Base-by-base conservation (phyloP, 2,113 vertebrate genomes). In the Syngnathoides biaculeatus region DNA sequence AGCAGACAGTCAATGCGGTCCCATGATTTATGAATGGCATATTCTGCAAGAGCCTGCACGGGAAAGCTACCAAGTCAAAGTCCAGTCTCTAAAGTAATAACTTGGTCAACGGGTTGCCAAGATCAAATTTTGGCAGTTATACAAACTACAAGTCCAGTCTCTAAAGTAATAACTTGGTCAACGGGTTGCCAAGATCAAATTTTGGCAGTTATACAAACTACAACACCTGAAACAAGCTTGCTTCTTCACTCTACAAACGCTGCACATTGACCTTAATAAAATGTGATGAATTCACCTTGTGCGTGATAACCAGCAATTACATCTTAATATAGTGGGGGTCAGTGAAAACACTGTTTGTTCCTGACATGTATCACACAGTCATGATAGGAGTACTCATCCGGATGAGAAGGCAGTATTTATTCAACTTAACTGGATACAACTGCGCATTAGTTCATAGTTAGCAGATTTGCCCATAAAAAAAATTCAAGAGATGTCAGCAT, bases 81-180 rank as follows among this genome's bases (percentile, higher is more conserved):
- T 30, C 55, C 17, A 8, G 14, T 75, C 64, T 67, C 43, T 35
- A 40, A 2, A 17, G 47, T 39, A 48, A 39, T 39, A 26, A 71
- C 12, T 52, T 57, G 27, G 17, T 72, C 55, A 48, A 55, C 64
- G 60, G 67, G 13, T 35, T 65, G 45, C 17, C 82, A 80, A 81
- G 81, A 84, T 74, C 70, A 30, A 5, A 80, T 71, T 81, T 79
- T 78, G 79, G 80, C 76, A 84, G 84, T 86, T 84, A 24, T 9
- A 14, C 38, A 42, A 61, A 60, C 35, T 38, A 42, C 20, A 15
- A 22, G 55, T 30, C 55, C 17, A 8, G 14, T 75, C 64, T 67
- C 43, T 35, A 40, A 2, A 17, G 47, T 39, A 48, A 39, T 39
- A 26, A 71, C 12, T 52, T 57, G 27, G 17, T 72, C 84, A 79